Base-by-base conservation (phyloP, 2,797 vertebrate species). In the Catostomus latipinnis region DNA sequence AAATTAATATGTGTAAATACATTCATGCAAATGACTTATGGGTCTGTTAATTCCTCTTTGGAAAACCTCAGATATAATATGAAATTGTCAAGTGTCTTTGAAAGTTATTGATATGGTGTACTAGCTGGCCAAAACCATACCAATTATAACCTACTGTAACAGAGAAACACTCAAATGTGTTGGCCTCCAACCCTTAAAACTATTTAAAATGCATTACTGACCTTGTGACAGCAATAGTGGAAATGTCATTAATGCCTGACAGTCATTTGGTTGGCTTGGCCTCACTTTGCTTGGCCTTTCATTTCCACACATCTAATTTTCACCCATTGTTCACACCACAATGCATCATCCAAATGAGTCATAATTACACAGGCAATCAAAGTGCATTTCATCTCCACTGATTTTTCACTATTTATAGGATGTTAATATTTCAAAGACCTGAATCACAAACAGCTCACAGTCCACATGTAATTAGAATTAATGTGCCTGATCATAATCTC, bases 301-400 rank as follows among this genome's bases (percentile, higher is more conserved):
- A 78, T 71, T 71, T 78, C 76, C 74, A 69, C 74, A 68, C 53
- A 62, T 63, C 67, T 54, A 18, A 78, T 78, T 46, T 62, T 18
- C 57, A 63, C 11, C 11, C 68, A 63, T 62, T 78, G 68, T 71
- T 71, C 58, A 46, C 76, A 62, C 58, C 22, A 78, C 76, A 78
- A 71, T 63, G 58, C 68, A 78, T 78, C 76, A 71, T 63, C 49
- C 34, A 56, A 63, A 63, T 12, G 48, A 63, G 34, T 71, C 50
- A 62, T 71, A 78, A 78, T 78, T 78, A 71, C 49, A 63, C 50
- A 71, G 68, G 76, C 68, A 78, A 71, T 77, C 75, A 77, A 77
- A 77, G 46, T 45, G 75, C 18, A 77, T 78, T 78, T 71, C 49
- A 78, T 78, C 76, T 62, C 34, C 0, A 62, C 43, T 46, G 68